Base-by-base conservation (phyloP, 2,797 vertebrate species). In the Bovichtus diacanthus region DNA sequence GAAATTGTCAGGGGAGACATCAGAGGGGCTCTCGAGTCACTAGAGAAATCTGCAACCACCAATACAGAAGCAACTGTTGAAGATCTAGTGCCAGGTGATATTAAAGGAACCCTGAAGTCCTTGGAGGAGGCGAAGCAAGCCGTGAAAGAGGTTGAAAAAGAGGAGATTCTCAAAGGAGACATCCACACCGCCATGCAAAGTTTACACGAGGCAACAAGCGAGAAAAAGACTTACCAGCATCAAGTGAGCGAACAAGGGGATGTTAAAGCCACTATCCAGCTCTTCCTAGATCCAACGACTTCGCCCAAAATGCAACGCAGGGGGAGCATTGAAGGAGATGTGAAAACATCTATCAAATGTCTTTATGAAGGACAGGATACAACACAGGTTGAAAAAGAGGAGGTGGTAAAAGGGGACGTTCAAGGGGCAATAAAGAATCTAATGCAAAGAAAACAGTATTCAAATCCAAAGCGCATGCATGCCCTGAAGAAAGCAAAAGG, bases 81-180 rank as follows among this genome's bases (percentile, higher is more conserved):
- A 36, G 96, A 97, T 81, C 90, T 98, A 81, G 94, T 97, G 47
- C 88, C 87, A 67, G 95, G 95, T 60, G 95, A 97, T 76, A 93
- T 98, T 83, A 95, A 95, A 89, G 94, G 93, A n/a, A 96, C 96
- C 15, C 88, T 98, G 70, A 96, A 88, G 88, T 96, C 93, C 75
- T 94, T 98, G 74, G 94, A 97, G 92, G 95, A 97, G 83, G 95
- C 94, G 7, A 95, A 94, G 62, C 91, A 94, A 72, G 87, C 92
- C 61, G 92, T 96, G 61, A 97, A 96, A 89, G 94, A 94, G 61
- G 71, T 96, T 7, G 93, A 94, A 56, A 97, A 95, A 84, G 95
- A 95, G 74, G 89, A 93, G 73, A 83, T 95, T 41, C 85, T 95
- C 59, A 95, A 88, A 92, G 94, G 95, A 34, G 93, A 96, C 78